Evolutionary conservation across 2,113 vertebrate genomes (phyloP).

Genomic region (Abramis brama): DNA sequence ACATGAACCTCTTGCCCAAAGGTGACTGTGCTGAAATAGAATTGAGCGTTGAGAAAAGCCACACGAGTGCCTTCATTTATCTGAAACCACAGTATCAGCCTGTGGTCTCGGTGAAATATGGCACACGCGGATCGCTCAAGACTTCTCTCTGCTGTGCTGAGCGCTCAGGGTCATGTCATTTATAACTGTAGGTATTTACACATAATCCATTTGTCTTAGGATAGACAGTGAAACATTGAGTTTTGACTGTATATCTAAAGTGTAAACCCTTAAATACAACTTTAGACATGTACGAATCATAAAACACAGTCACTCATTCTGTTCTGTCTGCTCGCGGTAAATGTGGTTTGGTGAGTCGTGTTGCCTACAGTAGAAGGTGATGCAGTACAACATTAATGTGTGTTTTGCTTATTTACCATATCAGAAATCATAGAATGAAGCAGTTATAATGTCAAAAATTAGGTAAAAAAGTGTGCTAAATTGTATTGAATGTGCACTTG

Average conservation of each 20-base stretch:
- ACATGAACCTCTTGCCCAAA: constrained; percentile 68
- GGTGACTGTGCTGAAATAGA: constrained; percentile 75
- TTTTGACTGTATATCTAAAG: neutral
- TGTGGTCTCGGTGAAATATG: neutral
- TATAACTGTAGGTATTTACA: constrained; percentile 22
- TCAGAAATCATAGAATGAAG: neutral
- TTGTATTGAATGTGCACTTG: neutral
- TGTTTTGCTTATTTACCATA: neutral
- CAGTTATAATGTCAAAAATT: neutral
- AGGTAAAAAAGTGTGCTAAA: neutral
- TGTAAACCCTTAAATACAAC: neutral
- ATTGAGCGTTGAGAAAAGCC: constrained; percentile 64
- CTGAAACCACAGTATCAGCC: constrained; percentile 28
- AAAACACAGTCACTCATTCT: neutral
- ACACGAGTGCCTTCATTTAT: constrained; percentile 56
- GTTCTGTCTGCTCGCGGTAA: neutral
- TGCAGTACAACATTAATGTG: neutral
- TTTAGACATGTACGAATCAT: neutral
- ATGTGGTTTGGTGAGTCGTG: neutral
- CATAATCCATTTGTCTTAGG: neutral
- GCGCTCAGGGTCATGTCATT: neutral
- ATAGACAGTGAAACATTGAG: neutral
- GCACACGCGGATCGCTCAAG: neutral
- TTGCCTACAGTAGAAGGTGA: neutral
- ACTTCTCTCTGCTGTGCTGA: neutral